phyloP scores from a whole-genome alignment of 2,113 vertebrate genomes.

The Lamprotornis superbus region DNA sequence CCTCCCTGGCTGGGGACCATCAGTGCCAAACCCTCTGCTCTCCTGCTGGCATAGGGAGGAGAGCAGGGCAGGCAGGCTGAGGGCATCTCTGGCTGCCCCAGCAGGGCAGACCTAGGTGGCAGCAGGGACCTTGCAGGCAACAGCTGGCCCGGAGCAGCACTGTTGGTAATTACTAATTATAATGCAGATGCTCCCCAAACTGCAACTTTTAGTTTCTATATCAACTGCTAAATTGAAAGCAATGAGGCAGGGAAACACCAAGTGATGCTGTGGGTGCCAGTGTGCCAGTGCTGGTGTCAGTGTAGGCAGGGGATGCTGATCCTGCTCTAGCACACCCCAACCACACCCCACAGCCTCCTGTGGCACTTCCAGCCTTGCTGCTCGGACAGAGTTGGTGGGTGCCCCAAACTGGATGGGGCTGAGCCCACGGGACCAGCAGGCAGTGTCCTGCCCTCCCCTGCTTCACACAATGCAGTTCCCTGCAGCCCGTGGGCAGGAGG shows the following conservation, averaged over 20 bases:
- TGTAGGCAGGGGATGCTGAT: neutral
- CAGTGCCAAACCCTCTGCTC: neutral
- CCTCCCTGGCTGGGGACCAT: neutral
- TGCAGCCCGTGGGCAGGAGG: neutral
- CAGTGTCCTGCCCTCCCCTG: neutral
- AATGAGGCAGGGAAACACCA: neutral
- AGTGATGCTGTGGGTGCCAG: neutral
- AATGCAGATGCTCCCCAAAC: conserved; percentile 49
- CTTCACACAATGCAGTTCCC: neutral
- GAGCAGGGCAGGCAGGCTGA: neutral
- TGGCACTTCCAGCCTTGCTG: neutral
- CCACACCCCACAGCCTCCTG: rapidly evolving
- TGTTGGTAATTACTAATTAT: conserved; percentile 41
- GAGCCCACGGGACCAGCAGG: rapidly evolving
- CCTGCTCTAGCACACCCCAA: neutral
- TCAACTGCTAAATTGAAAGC: conserved; percentile 46
- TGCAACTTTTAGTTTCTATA: conserved; percentile 40
- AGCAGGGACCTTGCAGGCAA: neutral
- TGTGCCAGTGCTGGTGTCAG: rapidly evolving
- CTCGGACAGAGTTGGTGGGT: neutral
- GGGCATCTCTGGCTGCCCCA: neutral
- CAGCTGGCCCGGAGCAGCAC: neutral
- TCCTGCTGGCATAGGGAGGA: neutral
- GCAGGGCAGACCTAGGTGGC: neutral
- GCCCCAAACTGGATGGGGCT: rapidly evolving